Evolutionary conservation across 1,140 invertebrate species (phyloP).

Genomic region (Leptopilina clavipes): DNA sequence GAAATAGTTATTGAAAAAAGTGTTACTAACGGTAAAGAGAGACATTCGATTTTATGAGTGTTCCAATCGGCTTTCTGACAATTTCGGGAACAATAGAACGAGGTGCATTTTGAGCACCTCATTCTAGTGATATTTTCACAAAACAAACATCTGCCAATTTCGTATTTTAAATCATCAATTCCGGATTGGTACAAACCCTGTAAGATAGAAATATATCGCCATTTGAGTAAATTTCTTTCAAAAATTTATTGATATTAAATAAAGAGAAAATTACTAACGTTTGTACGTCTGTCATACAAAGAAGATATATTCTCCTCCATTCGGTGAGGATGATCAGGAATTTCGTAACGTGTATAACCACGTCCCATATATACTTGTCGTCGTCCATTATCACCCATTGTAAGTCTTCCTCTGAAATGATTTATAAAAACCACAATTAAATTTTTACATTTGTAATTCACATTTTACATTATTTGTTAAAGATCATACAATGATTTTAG

Average conservation of each 20-base stretch:
- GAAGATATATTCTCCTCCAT: conserved; percentile 47
- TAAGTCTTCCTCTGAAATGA: conserved; percentile 55
- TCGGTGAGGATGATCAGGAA: conserved; percentile 55
- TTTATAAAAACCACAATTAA: background rate
- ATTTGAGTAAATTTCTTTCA: conserved; percentile 30
- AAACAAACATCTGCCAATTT: conserved; percentile 54
- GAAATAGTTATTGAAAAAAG: background rate
- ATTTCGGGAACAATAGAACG: conserved; percentile 60
- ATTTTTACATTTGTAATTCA: too few relatives aligned
- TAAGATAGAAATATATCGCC: conserved; percentile 18
- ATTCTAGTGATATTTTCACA: conserved; percentile 56
- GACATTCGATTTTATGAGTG: conserved; percentile 60
- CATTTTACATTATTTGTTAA: too few relatives aligned
- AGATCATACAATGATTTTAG: too few relatives aligned
- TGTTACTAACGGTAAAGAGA: conserved; percentile 58
- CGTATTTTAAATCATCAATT: conserved; percentile 42
- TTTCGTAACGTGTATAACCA: conserved; percentile 62
- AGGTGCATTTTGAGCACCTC: conserved; percentile 59
- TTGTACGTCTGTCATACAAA: conserved; percentile 58
- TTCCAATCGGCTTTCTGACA: conserved; percentile 67
- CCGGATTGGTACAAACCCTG: conserved; percentile 62
- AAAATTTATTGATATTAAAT: conserved; percentile 6
- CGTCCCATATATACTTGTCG: conserved; percentile 64
- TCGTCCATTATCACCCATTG: conserved; percentile 58
- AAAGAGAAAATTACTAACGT: conserved; percentile 46